Conservation (phyloP, 2,797 vertebrate genomes). For the Melanogrammus aeglefinus region DNA sequence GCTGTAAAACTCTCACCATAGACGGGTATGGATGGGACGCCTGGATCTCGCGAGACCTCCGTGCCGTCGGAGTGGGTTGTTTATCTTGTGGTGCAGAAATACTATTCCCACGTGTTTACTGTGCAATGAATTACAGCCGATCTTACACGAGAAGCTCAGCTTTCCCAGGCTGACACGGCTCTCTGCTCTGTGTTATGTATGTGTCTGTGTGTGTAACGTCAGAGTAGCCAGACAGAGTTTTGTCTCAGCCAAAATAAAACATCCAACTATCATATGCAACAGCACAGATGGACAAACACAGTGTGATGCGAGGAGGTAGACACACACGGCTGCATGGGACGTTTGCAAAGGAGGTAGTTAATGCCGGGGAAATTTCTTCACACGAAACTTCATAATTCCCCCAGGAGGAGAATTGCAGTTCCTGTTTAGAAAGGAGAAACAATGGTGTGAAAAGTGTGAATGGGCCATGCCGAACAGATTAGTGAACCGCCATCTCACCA, state of each 20-base stretch:
- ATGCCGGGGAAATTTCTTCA: constrained; percentile 30
- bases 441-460: constrained; percentile 67
- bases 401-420: constrained; percentile 51
- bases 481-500: constrained; percentile 62
- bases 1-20: constrained; percentile 82
- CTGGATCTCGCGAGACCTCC: constrained; percentile 70
- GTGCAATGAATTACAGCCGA: constrained; percentile 66
- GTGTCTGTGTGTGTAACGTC: constrained; percentile 21
- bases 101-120: constrained; percentile 77
- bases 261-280: constrained; percentile 13
- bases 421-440: constrained; percentile 63
- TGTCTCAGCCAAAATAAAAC: constrained; percentile 13
- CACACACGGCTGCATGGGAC: too few relatives aligned
- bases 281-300: not conserved
- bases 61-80: constrained; percentile 52
- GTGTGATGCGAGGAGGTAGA: too few relatives aligned
- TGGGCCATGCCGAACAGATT: constrained; percentile 64
- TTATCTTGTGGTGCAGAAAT: constrained; percentile 69
- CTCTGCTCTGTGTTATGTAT: not conserved
- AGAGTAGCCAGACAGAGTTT: constrained; percentile 25
- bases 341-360: constrained; percentile 24
- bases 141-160: constrained; percentile 30
- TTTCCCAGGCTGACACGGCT: constrained; percentile 53
- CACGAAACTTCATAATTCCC: constrained; percentile 37
- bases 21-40: constrained; percentile 58